phyloP scores from a whole-genome alignment of 2,113 vertebrate genomes.

The Cairina moschata region DNA sequence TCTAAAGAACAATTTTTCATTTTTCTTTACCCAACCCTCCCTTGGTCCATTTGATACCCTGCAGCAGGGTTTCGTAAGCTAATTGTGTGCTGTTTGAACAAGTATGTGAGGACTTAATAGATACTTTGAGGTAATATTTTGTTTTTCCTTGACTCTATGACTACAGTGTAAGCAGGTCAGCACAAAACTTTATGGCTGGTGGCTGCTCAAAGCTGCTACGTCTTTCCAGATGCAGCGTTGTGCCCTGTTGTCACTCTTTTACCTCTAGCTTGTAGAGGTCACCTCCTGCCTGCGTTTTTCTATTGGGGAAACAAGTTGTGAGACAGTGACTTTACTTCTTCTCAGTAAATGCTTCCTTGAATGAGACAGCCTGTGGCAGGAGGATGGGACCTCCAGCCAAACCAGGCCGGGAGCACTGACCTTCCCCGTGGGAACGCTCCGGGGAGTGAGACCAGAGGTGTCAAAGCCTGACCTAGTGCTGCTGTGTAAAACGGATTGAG shows the following conservation, averaged over 20 bases:
- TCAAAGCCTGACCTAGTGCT: background rate
- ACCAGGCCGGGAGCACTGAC: background rate
- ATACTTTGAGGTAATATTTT: background rate
- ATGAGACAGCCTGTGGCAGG: background rate
- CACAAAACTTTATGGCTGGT: background rate
- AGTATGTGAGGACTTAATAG: background rate
- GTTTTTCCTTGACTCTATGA: background rate
- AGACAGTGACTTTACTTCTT: background rate
- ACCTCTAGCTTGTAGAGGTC: background rate
- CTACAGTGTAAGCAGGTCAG: background rate
- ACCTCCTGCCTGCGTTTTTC: background rate
- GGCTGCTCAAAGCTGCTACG: fast-evolving
- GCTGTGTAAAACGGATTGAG: background rate
- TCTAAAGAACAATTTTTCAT: background rate
- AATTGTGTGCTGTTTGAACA: background rate
- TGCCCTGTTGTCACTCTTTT: background rate
- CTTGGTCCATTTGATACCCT: background rate
- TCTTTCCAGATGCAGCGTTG: background rate
- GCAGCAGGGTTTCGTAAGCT: background rate
- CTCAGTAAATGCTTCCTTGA: background rate
- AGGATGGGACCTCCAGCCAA: background rate
- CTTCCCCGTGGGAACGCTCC: fast-evolving
- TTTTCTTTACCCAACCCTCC: background rate
- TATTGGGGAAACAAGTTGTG: background rate
- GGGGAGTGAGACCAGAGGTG: background rate